Conservation (phyloP, 2,888 invertebrate genomes). For the Listrodromus nycthemerus region DNA sequence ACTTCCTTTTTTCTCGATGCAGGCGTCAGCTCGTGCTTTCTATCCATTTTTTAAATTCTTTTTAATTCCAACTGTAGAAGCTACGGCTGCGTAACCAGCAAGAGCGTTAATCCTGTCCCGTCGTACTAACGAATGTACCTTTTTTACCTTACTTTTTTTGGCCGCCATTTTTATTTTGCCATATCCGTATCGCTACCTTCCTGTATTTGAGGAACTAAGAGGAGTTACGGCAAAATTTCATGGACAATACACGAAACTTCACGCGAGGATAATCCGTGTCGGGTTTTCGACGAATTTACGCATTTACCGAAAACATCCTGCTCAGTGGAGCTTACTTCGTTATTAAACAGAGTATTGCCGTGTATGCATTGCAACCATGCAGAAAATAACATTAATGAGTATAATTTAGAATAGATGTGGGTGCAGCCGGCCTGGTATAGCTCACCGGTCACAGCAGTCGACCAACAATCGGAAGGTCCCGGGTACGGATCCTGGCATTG, state of each 20-base stretch:
- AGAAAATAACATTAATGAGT: background rate
- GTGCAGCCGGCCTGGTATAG: background rate
- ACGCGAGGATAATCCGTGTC: background rate
- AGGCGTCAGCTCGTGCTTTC: constrained; percentile 25
- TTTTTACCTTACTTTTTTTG: constrained; percentile 21
- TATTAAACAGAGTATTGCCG: background rate
- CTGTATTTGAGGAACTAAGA: background rate
- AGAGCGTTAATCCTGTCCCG: constrained; percentile 48
- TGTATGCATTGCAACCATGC: background rate
- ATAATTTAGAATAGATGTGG: background rate
- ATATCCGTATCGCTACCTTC: too few relatives aligned
- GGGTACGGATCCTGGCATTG: background rate
- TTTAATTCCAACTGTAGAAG: constrained; percentile 24
- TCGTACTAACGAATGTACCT: constrained; percentile 38
- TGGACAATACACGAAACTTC: constrained; percentile 4
- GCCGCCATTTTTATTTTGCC: background rate
- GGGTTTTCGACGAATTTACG: constrained; percentile 5
- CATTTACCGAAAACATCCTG: background rate
- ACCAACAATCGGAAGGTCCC: too few relatives aligned
- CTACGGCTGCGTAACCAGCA: background rate
- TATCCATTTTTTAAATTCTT: constrained; percentile 26
- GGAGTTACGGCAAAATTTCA: constrained; percentile 8
- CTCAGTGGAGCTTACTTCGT: background rate
- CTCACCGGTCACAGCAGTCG: background rate
- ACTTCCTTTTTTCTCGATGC: background rate